A percentile compares a stretch with the other conserved stretches of the same genome.
These are phyloP conservation scores for Timandra comae DNA, from an alignment of 2,888 invertebrate species.

Conservation along the genomic window DNA sequence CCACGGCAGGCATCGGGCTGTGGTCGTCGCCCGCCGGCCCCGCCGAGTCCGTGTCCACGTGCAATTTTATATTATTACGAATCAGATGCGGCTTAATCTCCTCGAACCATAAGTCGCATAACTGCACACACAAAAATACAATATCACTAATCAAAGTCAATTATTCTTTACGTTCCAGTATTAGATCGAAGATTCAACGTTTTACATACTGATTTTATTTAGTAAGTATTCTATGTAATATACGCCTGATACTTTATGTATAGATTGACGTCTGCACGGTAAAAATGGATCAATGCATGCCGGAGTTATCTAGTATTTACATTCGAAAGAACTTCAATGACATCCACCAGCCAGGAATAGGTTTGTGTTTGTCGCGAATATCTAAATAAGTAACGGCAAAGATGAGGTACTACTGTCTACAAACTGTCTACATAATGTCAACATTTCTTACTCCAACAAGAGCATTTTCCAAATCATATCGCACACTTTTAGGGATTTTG, in stretches of 20 bases:
- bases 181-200: too few species aligned
- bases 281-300: too few species aligned
- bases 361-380: too few species aligned
- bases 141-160: conserved; percentile 1
- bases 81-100: conserved; percentile 65
- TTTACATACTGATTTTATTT: too few species aligned
- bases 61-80: conserved; percentile 62
- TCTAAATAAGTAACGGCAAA: too few species aligned
- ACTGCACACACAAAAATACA: conserved; percentile 31
- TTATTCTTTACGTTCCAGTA: too few species aligned
- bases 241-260: conserved; percentile 5
- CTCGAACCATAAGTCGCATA: conserved; percentile 69
- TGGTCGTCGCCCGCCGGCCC: conserved; percentile 34
- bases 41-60: conserved; percentile 27
- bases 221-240: conserved; percentile 11
- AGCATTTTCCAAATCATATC: conserved; percentile 61
- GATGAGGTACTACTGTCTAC: too few species aligned
- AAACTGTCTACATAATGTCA: too few species aligned
- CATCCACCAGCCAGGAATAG: too few species aligned
- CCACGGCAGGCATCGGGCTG: conserved; percentile 21
- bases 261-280: too few species aligned
- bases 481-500: conserved; percentile 51
- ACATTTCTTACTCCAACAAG: conserved; percentile 62
- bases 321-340: too few species aligned
- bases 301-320: too few species aligned